Conservation (phyloP, 1,140 invertebrate species). For the Drosophila oshimai region DNA sequence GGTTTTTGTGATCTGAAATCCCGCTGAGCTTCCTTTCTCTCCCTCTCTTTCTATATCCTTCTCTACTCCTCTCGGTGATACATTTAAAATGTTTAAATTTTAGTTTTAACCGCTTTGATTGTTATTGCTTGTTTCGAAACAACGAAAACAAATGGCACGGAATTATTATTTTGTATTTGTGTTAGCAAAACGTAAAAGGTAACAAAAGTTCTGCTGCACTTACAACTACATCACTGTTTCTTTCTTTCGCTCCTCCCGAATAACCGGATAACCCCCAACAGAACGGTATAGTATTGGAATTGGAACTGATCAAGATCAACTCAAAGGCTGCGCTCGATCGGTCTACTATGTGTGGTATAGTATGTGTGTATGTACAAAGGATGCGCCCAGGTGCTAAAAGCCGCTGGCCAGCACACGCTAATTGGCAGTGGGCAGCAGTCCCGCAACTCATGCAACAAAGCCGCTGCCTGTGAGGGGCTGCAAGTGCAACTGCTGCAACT, state of each 20-base stretch:
- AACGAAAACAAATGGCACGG: constrained; percentile 79
- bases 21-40: constrained; percentile 50
- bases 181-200: constrained; percentile 63
- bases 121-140: constrained; percentile 68
- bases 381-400: constrained; percentile 76
- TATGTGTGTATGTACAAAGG: constrained; percentile 64
- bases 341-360: no score
- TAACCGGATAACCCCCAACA: constrained; percentile 41
- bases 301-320: constrained; percentile 30
- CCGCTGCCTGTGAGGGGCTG: constrained; percentile 48
- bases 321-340: constrained; percentile 48
- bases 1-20: constrained; percentile 27
- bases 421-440: constrained; percentile 42
- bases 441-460: constrained; percentile 55
- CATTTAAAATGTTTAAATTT: constrained; percentile 67
- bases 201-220: constrained; percentile 67
- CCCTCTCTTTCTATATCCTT: not conserved
- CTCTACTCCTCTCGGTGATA: constrained; percentile 19
- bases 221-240: constrained; percentile 82
- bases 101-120: constrained; percentile 72
- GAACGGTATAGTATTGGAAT: constrained; percentile 29
- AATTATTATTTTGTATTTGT: constrained; percentile 58
- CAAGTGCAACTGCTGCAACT: no score
- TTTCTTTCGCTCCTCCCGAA: constrained; percentile 54
- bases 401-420: constrained; percentile 60